Conservation (phyloP, 2,797 vertebrate genomes). For the Karalla daura region DNA sequence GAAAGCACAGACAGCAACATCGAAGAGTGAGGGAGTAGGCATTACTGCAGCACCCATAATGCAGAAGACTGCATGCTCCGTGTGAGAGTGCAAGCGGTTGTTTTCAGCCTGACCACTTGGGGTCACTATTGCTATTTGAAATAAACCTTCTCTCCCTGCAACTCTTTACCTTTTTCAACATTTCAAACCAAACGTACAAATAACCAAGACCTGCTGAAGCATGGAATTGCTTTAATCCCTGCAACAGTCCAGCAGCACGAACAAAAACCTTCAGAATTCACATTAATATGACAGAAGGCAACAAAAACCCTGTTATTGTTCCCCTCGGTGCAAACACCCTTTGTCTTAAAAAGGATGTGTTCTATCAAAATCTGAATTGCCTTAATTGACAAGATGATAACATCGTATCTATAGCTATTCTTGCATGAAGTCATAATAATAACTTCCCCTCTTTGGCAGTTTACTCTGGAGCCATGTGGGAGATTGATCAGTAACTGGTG, state of each 20-base stretch:
- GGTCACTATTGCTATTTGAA: constrained; percentile 73
- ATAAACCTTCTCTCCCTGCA: background rate
- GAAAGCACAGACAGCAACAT: background rate
- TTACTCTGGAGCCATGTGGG: background rate
- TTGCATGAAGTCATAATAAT: too few relatives aligned
- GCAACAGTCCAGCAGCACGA: constrained; percentile 29
- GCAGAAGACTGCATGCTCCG: too few relatives aligned
- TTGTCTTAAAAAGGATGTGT: background rate
- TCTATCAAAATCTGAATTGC: background rate
- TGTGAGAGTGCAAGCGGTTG: background rate
- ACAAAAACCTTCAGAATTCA: constrained; percentile 39
- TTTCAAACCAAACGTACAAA: constrained; percentile 49
- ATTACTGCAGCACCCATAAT: too few relatives aligned
- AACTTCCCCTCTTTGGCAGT: too few relatives aligned
- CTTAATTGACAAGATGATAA: background rate
- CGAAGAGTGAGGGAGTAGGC: background rate
- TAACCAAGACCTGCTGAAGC: constrained; percentile 42
- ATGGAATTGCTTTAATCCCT: constrained; percentile 65
- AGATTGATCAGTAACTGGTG: background rate
- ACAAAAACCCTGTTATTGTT: constrained; percentile 36
- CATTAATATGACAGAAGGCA: constrained; percentile 34
- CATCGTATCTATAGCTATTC: too few relatives aligned
- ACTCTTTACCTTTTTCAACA: constrained; percentile 16
- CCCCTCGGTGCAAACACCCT: background rate
- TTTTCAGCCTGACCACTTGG: constrained; percentile 71